These are phyloP conservation scores for Psilopsiagon aurifrons DNA, from an alignment of 2,113 vertebrate genomes.

Conservation along the genomic window DNA sequence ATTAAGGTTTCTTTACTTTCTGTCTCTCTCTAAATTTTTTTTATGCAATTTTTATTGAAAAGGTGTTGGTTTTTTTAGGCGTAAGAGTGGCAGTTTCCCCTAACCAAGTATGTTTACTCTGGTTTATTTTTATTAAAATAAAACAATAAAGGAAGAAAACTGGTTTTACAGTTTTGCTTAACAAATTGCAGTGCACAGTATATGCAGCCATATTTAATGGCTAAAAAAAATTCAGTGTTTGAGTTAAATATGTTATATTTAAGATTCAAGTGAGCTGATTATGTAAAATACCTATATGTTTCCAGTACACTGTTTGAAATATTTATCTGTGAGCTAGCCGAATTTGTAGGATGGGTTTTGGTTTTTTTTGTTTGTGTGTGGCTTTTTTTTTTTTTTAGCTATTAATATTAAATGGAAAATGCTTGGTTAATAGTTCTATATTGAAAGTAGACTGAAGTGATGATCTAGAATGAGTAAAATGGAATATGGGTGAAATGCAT, in stretches of 20 bases:
- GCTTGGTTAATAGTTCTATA: background rate
- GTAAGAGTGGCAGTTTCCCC: background rate
- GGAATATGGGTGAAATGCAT: background rate
- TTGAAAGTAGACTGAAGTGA: background rate
- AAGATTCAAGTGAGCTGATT: background rate
- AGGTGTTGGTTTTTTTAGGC: background rate
- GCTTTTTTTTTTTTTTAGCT: background rate
- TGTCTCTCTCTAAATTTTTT: background rate
- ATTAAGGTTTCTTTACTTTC: background rate
- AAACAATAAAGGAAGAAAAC: accelerated
- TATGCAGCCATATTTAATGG: background rate
- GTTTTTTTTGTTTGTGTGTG: background rate
- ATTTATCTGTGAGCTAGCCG: background rate
- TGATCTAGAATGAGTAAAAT: background rate
- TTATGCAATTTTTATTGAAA: background rate
- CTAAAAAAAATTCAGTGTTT: background rate
- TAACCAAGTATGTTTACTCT: background rate
- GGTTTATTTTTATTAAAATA: background rate
- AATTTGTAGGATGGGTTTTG: background rate
- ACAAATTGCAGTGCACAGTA: background rate
- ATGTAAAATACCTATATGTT: background rate
- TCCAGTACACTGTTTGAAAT: background rate
- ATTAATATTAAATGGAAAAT: background rate
- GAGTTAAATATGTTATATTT: background rate
- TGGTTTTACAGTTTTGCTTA: background rate